Percentiles rank a stretch among this genome's conserved stretches.
Evolutionary conservation across 2,888 invertebrate genomes (phyloP).

Genomic region (Drosophila tripunctata): DNA sequence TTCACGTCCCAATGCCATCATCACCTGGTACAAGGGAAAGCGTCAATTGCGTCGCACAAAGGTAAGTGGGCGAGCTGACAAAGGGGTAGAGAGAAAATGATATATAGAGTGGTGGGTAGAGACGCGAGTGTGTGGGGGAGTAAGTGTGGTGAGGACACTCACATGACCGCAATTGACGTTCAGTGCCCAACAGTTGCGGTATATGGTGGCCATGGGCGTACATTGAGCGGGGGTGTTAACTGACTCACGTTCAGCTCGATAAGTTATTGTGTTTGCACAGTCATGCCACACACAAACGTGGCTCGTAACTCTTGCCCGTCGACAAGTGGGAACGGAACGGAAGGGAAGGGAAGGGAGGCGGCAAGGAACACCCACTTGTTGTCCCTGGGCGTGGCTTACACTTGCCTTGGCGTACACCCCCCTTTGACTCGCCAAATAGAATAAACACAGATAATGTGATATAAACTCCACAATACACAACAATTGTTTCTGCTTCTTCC

Average conservation of each 20-base stretch:
- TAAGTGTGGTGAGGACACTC: slow-evolving; percentile 15
- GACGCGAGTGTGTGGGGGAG: background rate
- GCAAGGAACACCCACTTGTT: slow-evolving; percentile 67
- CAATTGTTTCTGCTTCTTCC: slow-evolving; percentile 6
- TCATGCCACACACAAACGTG: slow-evolving; percentile 57
- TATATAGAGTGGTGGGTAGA: too few relatives aligned
- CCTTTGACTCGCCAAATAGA: slow-evolving; percentile 40
- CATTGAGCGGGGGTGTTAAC: slow-evolving; percentile 44
- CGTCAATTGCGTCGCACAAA: slow-evolving; percentile 91
- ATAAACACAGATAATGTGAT: slow-evolving; percentile 82
- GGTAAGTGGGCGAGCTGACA: slow-evolving; percentile 85
- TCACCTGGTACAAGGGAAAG: slow-evolving; percentile 96
- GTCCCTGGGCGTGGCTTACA: slow-evolving; percentile 73
- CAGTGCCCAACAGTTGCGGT: slow-evolving; percentile 27
- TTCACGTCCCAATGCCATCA: slow-evolving; percentile 92
- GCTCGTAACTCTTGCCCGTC: slow-evolving; percentile 59
- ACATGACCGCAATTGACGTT: slow-evolving; percentile 74
- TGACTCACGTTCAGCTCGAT: slow-evolving; percentile 72
- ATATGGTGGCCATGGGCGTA: background rate
- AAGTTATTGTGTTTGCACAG: slow-evolving; percentile 79
- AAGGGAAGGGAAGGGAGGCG: background rate
- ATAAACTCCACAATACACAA: slow-evolving; percentile 79
- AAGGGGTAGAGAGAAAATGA: background rate
- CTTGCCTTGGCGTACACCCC: slow-evolving; percentile 38
- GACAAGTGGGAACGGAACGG: background rate